Percentiles rank a stretch among this genome's conserved stretches.
Evolutionary conservation across 2,113 vertebrate genomes (phyloP).

Genomic region (Willisornis vidua): DNA sequence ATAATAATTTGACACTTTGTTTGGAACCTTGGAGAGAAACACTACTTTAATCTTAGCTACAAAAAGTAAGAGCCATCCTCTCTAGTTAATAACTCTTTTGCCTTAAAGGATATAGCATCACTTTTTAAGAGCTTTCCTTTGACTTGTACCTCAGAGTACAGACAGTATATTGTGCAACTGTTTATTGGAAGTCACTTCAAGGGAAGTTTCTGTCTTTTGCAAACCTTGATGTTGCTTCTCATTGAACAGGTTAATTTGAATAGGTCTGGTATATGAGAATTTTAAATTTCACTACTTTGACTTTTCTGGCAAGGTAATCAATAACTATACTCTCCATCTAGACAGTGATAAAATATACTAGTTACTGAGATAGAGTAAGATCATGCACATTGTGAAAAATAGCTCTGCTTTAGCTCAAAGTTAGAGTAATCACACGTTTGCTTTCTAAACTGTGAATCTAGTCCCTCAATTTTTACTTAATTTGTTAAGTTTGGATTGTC

Average conservation of each 20-base stretch:
- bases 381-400: rapidly evolving
- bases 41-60: not conserved
- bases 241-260: not conserved
- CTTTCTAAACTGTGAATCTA: not conserved
- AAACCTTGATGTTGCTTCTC: not conserved
- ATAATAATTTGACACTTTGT: not conserved
- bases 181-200: not conserved
- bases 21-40: not conserved
- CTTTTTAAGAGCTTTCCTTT: not conserved
- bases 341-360: not conserved
- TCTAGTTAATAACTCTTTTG: not conserved
- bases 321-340: not conserved
- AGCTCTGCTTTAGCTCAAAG: not conserved
- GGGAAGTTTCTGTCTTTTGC: not conserved
- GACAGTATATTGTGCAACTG: not conserved
- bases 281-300: not conserved
- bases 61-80: not conserved
- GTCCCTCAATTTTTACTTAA: not conserved
- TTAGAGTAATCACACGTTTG: not conserved
- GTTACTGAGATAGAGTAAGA: not conserved
- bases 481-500: not conserved
- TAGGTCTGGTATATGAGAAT: not conserved
- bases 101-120: not conserved
- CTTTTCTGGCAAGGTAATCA: not conserved
- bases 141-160: not conserved